Conservation (phyloP, 2,888 invertebrate species). For the Trichopoda pennipes region DNA sequence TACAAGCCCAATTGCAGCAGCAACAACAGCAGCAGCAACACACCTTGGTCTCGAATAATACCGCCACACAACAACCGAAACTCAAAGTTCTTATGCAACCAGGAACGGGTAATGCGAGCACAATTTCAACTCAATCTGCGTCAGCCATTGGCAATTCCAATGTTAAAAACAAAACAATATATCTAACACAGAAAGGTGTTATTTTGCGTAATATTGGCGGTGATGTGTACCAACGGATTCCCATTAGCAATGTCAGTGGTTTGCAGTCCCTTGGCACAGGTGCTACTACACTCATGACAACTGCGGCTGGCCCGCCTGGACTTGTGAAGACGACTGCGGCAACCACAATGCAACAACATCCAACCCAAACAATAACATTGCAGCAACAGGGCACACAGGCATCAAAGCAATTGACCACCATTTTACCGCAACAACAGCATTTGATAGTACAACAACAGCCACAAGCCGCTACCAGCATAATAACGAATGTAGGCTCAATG, state of each 20-base stretch:
- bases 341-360: conserved; percentile 72
- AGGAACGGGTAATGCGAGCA: conserved; percentile 66
- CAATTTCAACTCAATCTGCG: conserved; percentile 68
- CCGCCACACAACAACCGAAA: conserved; percentile 80
- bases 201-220: conserved; percentile 80
- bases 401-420: conserved; percentile 77
- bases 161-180: conserved; percentile 80
- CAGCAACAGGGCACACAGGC: conserved; percentile 72
- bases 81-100: conserved; percentile 80
- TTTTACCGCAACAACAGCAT: conserved; percentile 80
- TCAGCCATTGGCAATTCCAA: conserved; percentile 70
- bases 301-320: conserved; percentile 78
- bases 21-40: conserved; percentile 75
- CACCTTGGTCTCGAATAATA: conserved; percentile 79
- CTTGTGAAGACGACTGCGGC: conserved; percentile 78
- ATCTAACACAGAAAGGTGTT: conserved; percentile 80
- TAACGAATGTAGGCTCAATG: conserved; percentile 77
- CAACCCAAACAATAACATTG: conserved; percentile 73
- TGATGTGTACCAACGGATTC: conserved; percentile 81
- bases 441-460: conserved; percentile 78
- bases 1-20: conserved; percentile 79
- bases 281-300: conserved; percentile 76
- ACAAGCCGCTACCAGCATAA: conserved; percentile 73
- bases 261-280: conserved; percentile 75
- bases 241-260: conserved; percentile 79